Conservation (phyloP, 2,797 vertebrate species). For the Gobionotothen gibberifrons region DNA sequence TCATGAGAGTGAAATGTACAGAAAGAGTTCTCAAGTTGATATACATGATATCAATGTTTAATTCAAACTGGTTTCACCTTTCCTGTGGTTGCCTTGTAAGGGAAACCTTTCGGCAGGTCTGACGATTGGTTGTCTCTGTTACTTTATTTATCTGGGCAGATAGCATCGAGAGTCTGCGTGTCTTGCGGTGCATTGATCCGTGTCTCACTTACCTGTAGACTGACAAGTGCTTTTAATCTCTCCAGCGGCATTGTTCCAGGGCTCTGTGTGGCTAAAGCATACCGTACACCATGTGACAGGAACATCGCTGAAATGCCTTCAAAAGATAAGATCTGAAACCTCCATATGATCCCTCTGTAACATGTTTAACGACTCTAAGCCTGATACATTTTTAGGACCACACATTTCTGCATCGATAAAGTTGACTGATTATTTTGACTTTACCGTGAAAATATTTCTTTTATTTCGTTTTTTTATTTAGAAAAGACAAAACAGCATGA, state of each 20-base stretch:
- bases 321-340: slow-evolving; percentile 71
- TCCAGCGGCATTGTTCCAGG: slow-evolving; percentile 37
- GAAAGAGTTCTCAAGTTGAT: background rate
- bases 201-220: slow-evolving; percentile 39
- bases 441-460: background rate
- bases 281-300: slow-evolving; percentile 53
- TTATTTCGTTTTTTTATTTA: background rate
- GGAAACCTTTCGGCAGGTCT: background rate
- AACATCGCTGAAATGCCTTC: slow-evolving; percentile 60
- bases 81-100: background rate
- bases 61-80: background rate
- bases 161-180: slow-evolving; percentile 13
- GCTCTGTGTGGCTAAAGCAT: background rate
- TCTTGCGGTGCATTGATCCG: slow-evolving; percentile 36
- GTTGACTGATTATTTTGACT: background rate
- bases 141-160: background rate
- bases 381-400: slow-evolving; percentile 20
- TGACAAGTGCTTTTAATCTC: slow-evolving; percentile 63
- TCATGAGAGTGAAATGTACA: background rate
- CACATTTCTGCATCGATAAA: background rate
- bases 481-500: background rate
- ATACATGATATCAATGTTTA: background rate
- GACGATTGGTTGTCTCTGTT: background rate
- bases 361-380: slow-evolving; percentile 47
- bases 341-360: slow-evolving; percentile 52